Evolutionary conservation across 1,140 invertebrate species (phyloP), one percentile per base, ranked within the genome.

Genomic region (Holcopasites calliopsidis): DNA sequence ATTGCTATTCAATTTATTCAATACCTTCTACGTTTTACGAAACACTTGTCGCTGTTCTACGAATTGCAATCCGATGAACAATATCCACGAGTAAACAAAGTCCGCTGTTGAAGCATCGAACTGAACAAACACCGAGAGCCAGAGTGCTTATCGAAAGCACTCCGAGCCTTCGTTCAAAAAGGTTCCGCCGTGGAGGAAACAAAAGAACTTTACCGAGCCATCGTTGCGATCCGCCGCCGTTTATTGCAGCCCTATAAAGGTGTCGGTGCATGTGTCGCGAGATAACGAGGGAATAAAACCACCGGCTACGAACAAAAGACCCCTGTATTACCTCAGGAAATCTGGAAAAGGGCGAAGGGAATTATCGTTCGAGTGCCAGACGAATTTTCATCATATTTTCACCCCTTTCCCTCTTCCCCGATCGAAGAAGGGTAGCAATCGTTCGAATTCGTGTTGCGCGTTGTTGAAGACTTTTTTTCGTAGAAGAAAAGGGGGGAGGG

Each of bases 391-490:
- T 69, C 50, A 60, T 50, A 49, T 75, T 69, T 57, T n/a, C n/a
- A n/a, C n/a, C n/a, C n/a, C n/a, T n/a, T n/a, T n/a, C n/a, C n/a
- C n/a, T n/a, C n/a, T 26, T 13, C 18, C 23, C 26, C 11, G 31
- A 13, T 16, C 5, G 31, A 33, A 68, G 69, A 50, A 57, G 60
- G 52, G 42, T 55, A 21, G n/a, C 21, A 42, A 50, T 23, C 54
- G 52, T 75, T 69, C 42, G 44, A 69, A 57, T 42, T n/a, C 73
- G n/a, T 18, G 31, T 21, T 50, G 42, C 60, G 71, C 40, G 35
- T 71, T 71, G 71, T 76, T 38, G 68, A 44, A 58, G 68, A 71
- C 57, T 62, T 71, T 55, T 62, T 16, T 23, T 40, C 54, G 5
- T 2, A 31, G 44, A 35, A 52, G 3, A 33, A 33, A 38, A 52